phyloP scores from a whole-genome alignment of 2,888 invertebrate species.

The Zygogramma bicolorata region DNA sequence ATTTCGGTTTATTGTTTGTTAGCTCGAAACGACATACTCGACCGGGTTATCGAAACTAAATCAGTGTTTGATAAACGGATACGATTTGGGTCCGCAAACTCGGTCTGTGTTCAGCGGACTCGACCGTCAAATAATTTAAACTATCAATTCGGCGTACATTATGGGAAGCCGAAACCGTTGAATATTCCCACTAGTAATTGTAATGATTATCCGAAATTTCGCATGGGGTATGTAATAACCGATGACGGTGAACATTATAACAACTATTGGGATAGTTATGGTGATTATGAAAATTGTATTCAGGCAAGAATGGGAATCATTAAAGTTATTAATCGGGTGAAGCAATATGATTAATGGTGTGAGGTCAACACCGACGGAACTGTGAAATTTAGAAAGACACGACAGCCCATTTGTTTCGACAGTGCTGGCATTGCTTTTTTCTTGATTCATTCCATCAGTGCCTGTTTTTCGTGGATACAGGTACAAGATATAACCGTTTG shows the following conservation, averaged over 20 bases:
- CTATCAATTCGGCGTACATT: constrained; percentile 29
- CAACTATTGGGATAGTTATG: constrained; percentile 9
- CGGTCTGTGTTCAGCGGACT: constrained; percentile 29
- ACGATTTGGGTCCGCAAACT: constrained; percentile 27
- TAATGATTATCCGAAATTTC: constrained; percentile 19
- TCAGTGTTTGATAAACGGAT: constrained; percentile 42
- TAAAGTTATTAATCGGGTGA: not conserved
- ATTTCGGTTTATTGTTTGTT: not conserved
- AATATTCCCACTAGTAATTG: constrained; percentile 15
- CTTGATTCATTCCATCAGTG: no score
- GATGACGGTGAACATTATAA: constrained; percentile 10
- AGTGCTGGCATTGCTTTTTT: no score
- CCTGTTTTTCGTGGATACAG: no score
- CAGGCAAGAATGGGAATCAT: not conserved
- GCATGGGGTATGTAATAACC: not conserved
- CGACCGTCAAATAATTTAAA: constrained; percentile 35
- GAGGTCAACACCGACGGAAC: no score
- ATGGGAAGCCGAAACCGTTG: constrained; percentile 12
- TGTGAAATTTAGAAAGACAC: no score
- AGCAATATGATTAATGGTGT: no score
- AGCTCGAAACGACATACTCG: not conserved
- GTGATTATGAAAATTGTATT: not conserved
- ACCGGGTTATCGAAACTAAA: constrained; percentile 27
- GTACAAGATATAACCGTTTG: no score
- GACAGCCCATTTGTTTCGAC: no score